Percentiles rank a stretch among this genome's conserved stretches.
Conservation (phyloP, 2,888 invertebrate genomes). For the Lottia scabra region DNA sequence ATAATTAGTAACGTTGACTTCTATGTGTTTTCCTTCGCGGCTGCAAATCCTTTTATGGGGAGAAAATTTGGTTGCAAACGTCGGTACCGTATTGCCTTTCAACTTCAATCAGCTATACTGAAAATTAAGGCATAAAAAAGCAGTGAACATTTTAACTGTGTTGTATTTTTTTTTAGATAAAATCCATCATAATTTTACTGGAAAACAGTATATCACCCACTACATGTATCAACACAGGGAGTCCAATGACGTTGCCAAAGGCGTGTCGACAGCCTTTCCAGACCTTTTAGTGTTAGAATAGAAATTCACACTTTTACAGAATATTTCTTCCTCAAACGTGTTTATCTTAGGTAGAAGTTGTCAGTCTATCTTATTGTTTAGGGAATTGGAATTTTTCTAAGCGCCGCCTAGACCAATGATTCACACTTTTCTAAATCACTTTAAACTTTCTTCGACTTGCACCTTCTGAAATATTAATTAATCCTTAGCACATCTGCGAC, state of each 20-base stretch:
- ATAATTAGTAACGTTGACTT: no score
- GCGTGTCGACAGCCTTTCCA: not conserved
- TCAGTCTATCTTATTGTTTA: not conserved
- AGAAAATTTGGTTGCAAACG: no score
- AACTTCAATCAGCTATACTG: no score
- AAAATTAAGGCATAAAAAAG: no score
- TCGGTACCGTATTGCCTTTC: no score
- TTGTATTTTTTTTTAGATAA: no score
- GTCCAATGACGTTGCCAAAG: not conserved
- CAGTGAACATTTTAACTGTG: no score
- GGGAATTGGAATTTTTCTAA: not conserved
- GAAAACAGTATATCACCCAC: no score
- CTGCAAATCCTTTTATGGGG: no score
- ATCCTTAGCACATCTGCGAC: slow-evolving; percentile 44
- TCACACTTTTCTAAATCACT: slow-evolving; percentile 3
- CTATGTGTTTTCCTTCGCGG: no score
- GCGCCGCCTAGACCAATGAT: not conserved
- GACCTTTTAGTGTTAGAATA: not conserved
- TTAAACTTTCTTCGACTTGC: slow-evolving; percentile 8
- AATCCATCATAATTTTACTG: no score
- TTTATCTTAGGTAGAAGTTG: not conserved
- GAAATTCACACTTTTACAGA: not conserved
- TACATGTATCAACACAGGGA: no score
- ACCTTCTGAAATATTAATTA: slow-evolving; percentile 44
- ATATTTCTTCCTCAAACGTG: not conserved